Conservation (phyloP, 2,797 vertebrate species). For the Ciconia nigra region DNA sequence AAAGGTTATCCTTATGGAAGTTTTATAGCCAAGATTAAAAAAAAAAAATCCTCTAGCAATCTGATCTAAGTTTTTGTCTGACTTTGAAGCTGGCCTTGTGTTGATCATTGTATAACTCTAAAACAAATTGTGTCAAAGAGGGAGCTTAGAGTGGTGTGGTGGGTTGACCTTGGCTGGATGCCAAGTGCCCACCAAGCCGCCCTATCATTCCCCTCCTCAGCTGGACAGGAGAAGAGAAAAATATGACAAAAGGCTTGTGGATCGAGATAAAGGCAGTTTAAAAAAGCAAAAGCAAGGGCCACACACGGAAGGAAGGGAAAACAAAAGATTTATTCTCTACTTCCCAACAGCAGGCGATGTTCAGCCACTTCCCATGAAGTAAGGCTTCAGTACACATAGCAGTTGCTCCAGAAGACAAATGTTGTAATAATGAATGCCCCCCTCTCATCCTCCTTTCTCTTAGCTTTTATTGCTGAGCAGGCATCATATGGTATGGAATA, state of each 20-base stretch:
- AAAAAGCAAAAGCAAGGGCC: not conserved
- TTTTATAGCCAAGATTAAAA: not conserved
- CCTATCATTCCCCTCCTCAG: not conserved
- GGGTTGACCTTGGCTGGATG: not conserved
- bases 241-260: not conserved
- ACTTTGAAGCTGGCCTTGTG: not conserved
- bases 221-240: not conserved
- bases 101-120: not conserved
- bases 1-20: not conserved
- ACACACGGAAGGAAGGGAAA: not conserved
- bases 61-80: not conserved
- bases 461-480: not conserved
- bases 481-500: not conserved
- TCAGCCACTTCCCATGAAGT: not conserved
- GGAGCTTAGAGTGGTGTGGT: not conserved
- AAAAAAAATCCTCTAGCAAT: not conserved
- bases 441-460: not conserved
- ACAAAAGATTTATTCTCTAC: not conserved
- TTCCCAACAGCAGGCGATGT: not conserved
- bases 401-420: not conserved
- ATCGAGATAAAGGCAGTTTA: not conserved
- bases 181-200: not conserved
- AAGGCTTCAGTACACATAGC: not conserved
- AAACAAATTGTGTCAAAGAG: not conserved
- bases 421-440: not conserved